phyloP scores from a whole-genome alignment of 2,888 invertebrate genomes.

The Drosophila kuntzei region DNA sequence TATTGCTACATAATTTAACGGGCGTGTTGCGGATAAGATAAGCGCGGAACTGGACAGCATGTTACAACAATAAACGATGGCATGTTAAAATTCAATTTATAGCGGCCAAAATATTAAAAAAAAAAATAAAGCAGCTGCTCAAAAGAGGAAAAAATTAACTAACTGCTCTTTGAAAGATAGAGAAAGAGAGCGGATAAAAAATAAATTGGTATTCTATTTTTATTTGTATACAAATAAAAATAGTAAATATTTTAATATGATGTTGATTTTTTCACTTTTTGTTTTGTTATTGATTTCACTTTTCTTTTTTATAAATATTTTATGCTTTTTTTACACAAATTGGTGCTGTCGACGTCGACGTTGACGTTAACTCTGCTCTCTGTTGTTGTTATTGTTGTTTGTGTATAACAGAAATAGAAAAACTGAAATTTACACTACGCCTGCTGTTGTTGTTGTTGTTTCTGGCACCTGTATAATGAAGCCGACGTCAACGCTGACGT shows the following conservation, averaged over 20 bases:
- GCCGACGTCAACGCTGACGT: constrained; percentile 57
- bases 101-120: constrained; percentile 4
- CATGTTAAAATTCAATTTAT: constrained; percentile 67
- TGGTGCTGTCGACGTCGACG: constrained; percentile 26
- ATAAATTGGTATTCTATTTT: constrained; percentile 15
- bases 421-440: constrained; percentile 22
- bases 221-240: constrained; percentile 12
- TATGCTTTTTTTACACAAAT: constrained; percentile 58
- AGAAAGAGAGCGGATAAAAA: constrained; percentile 10
- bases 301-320: constrained; percentile 60
- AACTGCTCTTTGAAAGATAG: constrained; percentile 3
- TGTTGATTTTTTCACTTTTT: constrained; percentile 34
- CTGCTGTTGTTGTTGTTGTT: constrained; percentile 9
- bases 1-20: constrained; percentile 62
- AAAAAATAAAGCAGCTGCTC: constrained; percentile 11
- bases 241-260: constrained; percentile 45
- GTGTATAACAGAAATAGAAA: constrained; percentile 65
- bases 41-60: constrained; percentile 40
- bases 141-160: constrained; percentile 14
- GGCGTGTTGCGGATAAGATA: constrained; percentile 72
- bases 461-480: constrained; percentile 52
- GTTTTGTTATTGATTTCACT: constrained; percentile 78
- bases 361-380: constrained; percentile 7
- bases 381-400: constrained; percentile 27
- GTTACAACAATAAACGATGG: constrained; percentile 33